Base-by-base conservation (phyloP, 2,113 vertebrate species). In the Ancistrus triradiatus region DNA sequence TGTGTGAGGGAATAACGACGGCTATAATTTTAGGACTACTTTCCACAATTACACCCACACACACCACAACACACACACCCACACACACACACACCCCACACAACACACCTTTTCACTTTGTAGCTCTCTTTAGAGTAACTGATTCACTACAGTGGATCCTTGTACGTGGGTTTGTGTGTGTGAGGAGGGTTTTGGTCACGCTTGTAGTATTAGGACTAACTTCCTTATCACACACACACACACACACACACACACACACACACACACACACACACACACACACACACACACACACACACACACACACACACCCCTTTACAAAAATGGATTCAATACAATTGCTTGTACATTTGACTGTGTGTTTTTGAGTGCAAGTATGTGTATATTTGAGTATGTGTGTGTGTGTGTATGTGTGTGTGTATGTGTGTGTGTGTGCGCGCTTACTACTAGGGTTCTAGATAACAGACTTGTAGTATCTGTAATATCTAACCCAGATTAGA, bases 261-360 rank as follows among this genome's bases (percentile, higher is more conserved):
- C 10, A 38, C 25, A 7, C 31, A 35, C 17, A 2, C 51, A 18
- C 27, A 17, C 51, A 33, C 50, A 21, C 27, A 33, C 50, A 25
- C 52, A 55, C 52, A 22, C 10, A 37, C 33, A 37, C 52, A 56
- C 33, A 38, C 35, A 15, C 53, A 22, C 37, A n/a, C 19, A 9
- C 35, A 24, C 53, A 19, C 4, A 37, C 33, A 19, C 2, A 1
- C 25, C 25, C 6, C 2, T 11, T 19, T 40, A 40, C 37, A 40
- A 4, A 40, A 1, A 11, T 7, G 7, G 27, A 31, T 31, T 31
- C 27, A 31, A 7, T 31, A 3, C 31, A 55, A n/a, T n/a, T n/a
- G n/a, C 44, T 40, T 33, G 49, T 22, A 35, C 24, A 47, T 53
- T 35, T 44, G 38, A 52, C 35, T 59, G 40, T 55, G 28, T 53